Evolutionary conservation across 2,113 vertebrate species (phyloP).

Genomic region (Calyptommatus sinebrachiatus): DNA sequence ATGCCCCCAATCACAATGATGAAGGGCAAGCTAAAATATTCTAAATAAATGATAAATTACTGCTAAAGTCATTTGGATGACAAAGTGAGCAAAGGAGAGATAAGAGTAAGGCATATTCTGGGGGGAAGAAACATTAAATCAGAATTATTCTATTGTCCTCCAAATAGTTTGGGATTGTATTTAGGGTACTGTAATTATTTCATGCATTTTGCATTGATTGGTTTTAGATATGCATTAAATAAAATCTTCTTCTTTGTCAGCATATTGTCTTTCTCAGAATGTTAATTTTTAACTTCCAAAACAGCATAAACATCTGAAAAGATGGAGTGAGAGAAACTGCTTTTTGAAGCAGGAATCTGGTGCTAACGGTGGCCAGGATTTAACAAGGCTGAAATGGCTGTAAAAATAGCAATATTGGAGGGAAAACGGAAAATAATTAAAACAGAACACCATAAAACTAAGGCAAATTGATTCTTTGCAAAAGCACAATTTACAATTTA

Average conservation of each 20-base stretch:
- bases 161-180: not conserved
- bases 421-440: not conserved
- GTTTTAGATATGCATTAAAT: not conserved
- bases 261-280: not conserved
- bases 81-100: not conserved
- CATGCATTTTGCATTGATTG: not conserved
- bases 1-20: no score
- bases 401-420: not conserved
- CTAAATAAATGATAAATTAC: not conserved
- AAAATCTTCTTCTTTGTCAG: not conserved
- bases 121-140: not conserved
- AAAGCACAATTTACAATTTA: not conserved
- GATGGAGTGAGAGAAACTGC: no score
- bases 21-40: no score
- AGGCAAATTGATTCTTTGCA: not conserved
- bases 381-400: not conserved
- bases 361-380: not conserved
- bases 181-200: not conserved
- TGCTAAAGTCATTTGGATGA: not conserved
- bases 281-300: not conserved
- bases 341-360: not conserved
- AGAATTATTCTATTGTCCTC: not conserved
- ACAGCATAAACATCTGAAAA: not conserved
- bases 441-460: not conserved
- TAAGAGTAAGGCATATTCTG: not conserved